Evolutionary conservation across 2,888 invertebrate genomes (phyloP), one percentile per base, ranked within the genome.

Genomic region (Chydorus sphaericus): DNA sequence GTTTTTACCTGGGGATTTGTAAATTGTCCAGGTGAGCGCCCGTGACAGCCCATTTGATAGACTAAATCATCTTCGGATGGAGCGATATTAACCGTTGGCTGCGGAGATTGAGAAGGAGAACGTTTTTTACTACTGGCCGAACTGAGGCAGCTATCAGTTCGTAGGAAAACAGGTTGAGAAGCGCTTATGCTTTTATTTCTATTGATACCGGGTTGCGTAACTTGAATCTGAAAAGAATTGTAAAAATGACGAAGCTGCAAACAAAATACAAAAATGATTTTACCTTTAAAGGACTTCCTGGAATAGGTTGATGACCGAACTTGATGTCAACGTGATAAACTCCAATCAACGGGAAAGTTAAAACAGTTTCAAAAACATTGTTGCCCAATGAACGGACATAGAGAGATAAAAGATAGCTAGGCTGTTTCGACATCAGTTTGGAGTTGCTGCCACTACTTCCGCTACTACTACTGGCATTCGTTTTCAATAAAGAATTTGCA

Each of bases 21-120:
- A 63, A 75, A 75, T 61, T 75, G 73, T 23, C 75, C 74, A 56
- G 70, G 68, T 56, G 68, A 69, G 48, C 74, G 66, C 54, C 75
- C 75, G 60, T 71, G 70, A 33, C 61, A 62, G 4, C 75, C 75
- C 20, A 74, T 67, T 58, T 68, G 68, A 60, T 70, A 63, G 49
- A 73, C 63, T 48, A 75, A 66, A 6, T 8, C 23, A 23, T 26
- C 26, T 44, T 44, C 44, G 5, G 23, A 1, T 26, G 7, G 4
- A 20, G 8, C 20, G 10, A 26, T 28, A n/a, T 44, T 44, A 20
- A 44, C 14, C n/a, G 44, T 14, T 26, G 23, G 14, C 18, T 7
- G 23, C 1, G 44, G 4, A 11, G 44, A 44, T 4, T 23, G 28
- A 8, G 14, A 14, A 5, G 14, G 23, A 5, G 28, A 20, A 23